Conservation (phyloP, 2,888 invertebrate species). For the Cataglyphis cursor region DNA sequence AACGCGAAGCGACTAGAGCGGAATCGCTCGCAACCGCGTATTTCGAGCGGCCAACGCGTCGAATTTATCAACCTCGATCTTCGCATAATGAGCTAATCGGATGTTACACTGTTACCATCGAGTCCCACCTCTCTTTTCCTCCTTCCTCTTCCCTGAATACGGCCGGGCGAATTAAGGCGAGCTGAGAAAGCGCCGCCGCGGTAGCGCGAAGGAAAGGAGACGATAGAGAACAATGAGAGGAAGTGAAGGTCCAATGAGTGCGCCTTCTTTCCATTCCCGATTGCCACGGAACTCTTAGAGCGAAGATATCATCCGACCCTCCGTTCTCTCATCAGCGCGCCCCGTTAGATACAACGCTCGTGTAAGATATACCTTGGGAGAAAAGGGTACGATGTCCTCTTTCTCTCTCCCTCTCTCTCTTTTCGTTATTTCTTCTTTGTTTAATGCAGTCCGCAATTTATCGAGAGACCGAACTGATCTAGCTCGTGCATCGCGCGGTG, state of each 20-base stretch:
- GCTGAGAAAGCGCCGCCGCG: constrained; percentile 65
- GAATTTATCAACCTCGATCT: constrained; percentile 84
- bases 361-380: constrained; percentile 64
- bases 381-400: constrained; percentile 62
- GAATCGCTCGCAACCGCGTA: constrained; percentile 71
- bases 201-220: constrained; percentile 11
- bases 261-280: constrained; percentile 81
- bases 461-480: constrained; percentile 72
- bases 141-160: constrained; percentile 41
- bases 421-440: background rate
- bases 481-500: constrained; percentile 65
- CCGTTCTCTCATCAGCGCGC: constrained; percentile 78
- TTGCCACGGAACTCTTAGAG: constrained; percentile 72
- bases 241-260: constrained; percentile 86
- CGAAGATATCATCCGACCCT: constrained; percentile 76
- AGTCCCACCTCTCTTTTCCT: constrained; percentile 31
- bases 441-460: constrained; percentile 57
- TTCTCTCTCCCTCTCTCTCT: background rate
- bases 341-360: constrained; percentile 73
- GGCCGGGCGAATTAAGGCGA: constrained; percentile 70
- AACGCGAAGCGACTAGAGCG: constrained; percentile 64
- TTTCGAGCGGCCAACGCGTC: constrained; percentile 75
- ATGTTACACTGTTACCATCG: constrained; percentile 75
- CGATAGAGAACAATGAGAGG: constrained; percentile 83
- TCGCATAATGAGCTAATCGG: constrained; percentile 84